These are phyloP conservation scores for Rhinopomastus cyanomelas DNA, from an alignment of 2,113 vertebrate genomes.

Conservation along the genomic window DNA sequence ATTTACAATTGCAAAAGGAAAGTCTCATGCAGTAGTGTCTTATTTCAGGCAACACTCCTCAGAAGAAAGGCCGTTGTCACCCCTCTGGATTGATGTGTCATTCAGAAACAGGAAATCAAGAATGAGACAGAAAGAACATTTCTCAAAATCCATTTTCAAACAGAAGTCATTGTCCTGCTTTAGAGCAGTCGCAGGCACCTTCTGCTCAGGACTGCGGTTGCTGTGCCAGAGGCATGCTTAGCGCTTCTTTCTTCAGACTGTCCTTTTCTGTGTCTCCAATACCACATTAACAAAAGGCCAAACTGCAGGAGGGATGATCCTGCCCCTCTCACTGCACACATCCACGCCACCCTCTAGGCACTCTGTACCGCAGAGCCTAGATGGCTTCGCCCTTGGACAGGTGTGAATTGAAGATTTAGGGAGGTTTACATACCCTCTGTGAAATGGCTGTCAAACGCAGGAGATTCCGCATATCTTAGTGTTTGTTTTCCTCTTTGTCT, in stretches of 20 bases:
- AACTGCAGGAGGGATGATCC: not conserved
- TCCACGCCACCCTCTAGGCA: not conserved
- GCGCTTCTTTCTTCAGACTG: not conserved
- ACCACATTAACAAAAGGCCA: not conserved
- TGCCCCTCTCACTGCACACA: not conserved
- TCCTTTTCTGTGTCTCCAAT: not conserved
- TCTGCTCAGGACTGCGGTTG: not conserved
- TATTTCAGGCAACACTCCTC: not conserved
- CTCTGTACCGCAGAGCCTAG: not conserved
- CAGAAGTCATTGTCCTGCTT: not conserved
- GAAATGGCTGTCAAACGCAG: not conserved
- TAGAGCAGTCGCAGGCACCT: not conserved
- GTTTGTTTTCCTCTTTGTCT: not conserved
- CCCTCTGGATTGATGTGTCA: not conserved
- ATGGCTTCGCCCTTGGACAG: not conserved
- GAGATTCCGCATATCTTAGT: not conserved
- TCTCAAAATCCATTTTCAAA: not conserved
- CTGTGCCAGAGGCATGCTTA: not conserved
- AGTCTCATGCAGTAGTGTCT: not conserved
- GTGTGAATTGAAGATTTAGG: not conserved
- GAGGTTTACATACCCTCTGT: not conserved
- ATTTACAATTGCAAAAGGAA: constrained; percentile 5
- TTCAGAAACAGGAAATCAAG: constrained; percentile 11
- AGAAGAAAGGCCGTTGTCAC: not conserved
- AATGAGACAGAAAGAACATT: not conserved